Evolutionary conservation across 1,140 invertebrate species (phyloP).

Genomic region (Cyphomyrmex costatus): DNA sequence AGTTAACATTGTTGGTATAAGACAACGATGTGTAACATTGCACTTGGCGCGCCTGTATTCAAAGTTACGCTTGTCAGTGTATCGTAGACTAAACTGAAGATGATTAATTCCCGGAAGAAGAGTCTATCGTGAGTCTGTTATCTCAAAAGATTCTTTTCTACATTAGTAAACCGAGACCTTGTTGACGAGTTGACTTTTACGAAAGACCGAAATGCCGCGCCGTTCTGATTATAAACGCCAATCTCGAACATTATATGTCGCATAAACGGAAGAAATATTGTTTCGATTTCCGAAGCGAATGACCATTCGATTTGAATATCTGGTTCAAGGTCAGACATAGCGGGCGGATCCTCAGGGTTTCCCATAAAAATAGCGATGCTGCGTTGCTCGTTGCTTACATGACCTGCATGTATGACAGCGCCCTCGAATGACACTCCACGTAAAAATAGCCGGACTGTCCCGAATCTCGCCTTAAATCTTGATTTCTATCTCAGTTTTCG

Average conservation of each 20-base stretch:
- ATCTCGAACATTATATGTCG: not conserved
- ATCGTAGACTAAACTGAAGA: not conserved
- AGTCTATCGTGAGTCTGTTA: not conserved
- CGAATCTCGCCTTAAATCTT: constrained; percentile 42
- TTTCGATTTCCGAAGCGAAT: not conserved
- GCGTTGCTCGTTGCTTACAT: not conserved
- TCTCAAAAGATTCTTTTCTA: not conserved
- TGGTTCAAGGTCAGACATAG: constrained; percentile 38
- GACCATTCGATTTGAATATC: constrained; percentile 27
- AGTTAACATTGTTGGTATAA: constrained; percentile 13
- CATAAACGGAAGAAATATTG: constrained; percentile 37
- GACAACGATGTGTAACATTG: constrained; percentile 6
- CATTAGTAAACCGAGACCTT: not conserved
- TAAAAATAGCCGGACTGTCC: constrained; percentile 39
- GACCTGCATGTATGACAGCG: not conserved
- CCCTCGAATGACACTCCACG: constrained; percentile 12
- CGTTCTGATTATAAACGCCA: not conserved
- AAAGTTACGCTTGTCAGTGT: not conserved
- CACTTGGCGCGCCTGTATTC: constrained; percentile 17
- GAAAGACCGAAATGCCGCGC: not conserved
- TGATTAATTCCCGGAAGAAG: constrained; percentile 33
- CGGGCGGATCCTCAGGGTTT: constrained; percentile 44
- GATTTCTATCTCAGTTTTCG: not conserved
- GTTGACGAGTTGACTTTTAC: not conserved
- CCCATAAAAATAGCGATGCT: constrained; percentile 55